A percentile compares a stretch with the other conserved stretches of the same genome.
Conservation (phyloP, 1,140 invertebrate species). For the Cherax quadricarinatus region DNA sequence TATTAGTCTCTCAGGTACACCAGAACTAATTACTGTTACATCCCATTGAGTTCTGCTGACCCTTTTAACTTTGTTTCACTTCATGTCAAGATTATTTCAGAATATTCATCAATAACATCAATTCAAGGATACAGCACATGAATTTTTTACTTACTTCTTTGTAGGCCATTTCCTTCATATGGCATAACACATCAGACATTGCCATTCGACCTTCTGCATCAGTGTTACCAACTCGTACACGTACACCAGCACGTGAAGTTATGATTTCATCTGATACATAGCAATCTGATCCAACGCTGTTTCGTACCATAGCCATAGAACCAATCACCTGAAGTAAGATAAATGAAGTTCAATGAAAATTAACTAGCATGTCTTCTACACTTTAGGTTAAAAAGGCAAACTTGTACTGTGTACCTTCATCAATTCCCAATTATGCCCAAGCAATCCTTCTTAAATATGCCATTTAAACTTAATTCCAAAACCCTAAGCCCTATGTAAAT, state of each 20-base stretch:
- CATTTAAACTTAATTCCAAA: no score
- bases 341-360: neutral
- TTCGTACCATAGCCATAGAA: conserved; percentile 91
- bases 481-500: no score
- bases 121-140: neutral
- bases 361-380: neutral
- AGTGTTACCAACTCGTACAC: conserved; percentile 92
- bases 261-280: conserved; percentile 96
- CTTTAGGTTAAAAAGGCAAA: neutral
- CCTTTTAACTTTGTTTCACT: no score
- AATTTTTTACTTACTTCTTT: conserved; percentile 76
- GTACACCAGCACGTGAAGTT: conserved; percentile 85
- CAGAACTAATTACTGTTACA: no score
- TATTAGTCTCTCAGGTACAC: no score
- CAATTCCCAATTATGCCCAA: neutral
- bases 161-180: conserved; percentile 82
- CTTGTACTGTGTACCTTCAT: neutral
- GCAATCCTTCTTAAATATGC: no score
- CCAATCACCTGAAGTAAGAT: conserved; percentile 83
- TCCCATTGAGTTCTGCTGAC: no score
- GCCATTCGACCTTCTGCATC: conserved; percentile 97
- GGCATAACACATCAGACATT: conserved; percentile 94
- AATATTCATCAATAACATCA: no score
- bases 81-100: no score
- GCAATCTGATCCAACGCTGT: conserved; percentile 92